phyloP scores from a whole-genome alignment of 2,888 invertebrate species.

The Lacanobia oleracea region DNA sequence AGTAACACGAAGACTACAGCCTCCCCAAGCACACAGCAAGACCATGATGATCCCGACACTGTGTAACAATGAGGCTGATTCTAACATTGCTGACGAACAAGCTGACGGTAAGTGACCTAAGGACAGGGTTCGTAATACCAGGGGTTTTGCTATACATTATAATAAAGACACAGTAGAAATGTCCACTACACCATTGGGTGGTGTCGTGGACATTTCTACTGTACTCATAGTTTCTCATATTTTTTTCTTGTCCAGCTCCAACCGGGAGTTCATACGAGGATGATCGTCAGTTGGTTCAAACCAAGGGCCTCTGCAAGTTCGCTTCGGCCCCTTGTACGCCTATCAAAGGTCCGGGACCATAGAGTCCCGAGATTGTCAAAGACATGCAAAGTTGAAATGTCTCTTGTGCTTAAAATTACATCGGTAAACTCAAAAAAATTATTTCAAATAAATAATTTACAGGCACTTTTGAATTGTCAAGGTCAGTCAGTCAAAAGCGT shows the following conservation, averaged over 20 bases:
- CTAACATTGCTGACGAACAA: constrained; percentile 11
- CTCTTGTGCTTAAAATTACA: neutral
- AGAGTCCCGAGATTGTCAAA: no score
- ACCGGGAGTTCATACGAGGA: no score
- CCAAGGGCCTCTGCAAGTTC: no score
- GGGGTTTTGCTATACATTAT: neutral
- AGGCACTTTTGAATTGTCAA: neutral
- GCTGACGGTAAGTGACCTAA: neutral
- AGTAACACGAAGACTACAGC: constrained; percentile 76
- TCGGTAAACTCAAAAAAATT: neutral
- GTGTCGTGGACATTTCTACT: no score
- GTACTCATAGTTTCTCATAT: no score
- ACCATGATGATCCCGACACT: constrained; percentile 77
- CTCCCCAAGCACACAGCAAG: constrained; percentile 80
- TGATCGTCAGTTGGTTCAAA: no score
- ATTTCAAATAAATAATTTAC: neutral
- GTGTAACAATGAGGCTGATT: constrained; percentile 38
- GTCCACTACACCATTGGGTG: no score
- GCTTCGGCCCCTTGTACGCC: no score
- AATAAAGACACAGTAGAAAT: neutral
- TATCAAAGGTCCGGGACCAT: no score
- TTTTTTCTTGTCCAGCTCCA: no score
- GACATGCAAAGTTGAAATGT: no score
- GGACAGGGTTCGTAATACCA: neutral
- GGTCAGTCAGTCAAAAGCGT: neutral